These are phyloP conservation scores for Karalla daura DNA, from an alignment of 2,797 vertebrate species.

Conservation along the genomic window DNA sequence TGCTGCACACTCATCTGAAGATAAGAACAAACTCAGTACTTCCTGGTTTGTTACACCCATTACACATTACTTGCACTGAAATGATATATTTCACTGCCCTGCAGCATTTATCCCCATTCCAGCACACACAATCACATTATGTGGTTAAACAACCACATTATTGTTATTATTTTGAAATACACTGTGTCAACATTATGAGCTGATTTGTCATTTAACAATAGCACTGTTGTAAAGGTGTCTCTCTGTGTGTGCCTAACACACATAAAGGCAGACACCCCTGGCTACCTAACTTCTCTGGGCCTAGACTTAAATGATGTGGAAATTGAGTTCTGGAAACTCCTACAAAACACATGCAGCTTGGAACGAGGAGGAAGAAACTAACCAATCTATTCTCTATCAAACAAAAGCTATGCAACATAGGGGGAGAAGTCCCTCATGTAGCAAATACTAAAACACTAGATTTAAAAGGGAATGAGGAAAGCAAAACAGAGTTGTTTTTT, in stretches of 20 bases:
- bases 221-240: constrained; percentile 33
- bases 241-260: constrained; percentile 22
- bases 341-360: constrained; percentile 62
- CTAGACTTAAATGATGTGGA: constrained; percentile 64
- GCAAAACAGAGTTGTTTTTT: constrained; percentile 16
- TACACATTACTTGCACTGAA: constrained; percentile 6
- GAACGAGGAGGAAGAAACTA: constrained; percentile 42
- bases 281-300: constrained; percentile 28
- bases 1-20: not conserved
- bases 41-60: constrained; percentile 1
- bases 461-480: constrained; percentile 36
- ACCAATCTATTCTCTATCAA: constrained; percentile 50
- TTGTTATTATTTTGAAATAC: constrained; percentile 23
- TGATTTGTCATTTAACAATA: constrained; percentile 52
- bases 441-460: constrained; percentile 31
- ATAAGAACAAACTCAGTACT: not conserved
- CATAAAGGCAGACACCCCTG: constrained; percentile 58
- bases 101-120: constrained; percentile 6
- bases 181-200: constrained; percentile 38
- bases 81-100: not conserved
- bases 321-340: constrained; percentile 66
- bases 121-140: not conserved
- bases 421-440: constrained; percentile 38
- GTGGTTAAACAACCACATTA: constrained; percentile 20
- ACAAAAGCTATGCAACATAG: constrained; percentile 41